A percentile compares a stretch with the other conserved stretches of the same genome.
Conservation (phyloP, 2,888 invertebrate species). For the Heteropelma amictum region DNA sequence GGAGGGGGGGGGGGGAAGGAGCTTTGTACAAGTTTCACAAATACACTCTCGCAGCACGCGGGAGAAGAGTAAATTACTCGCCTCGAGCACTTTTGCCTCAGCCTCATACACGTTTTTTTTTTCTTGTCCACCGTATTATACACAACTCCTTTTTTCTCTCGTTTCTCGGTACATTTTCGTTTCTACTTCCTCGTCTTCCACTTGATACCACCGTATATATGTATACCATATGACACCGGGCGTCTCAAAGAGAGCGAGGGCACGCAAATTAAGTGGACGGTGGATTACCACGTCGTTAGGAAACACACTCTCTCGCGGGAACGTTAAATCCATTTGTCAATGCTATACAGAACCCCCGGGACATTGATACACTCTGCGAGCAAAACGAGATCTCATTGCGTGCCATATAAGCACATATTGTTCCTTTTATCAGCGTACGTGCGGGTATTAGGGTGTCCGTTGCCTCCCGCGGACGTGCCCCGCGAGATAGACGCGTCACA, state of each 20-base stretch:
- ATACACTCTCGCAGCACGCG: slow-evolving; percentile 12
- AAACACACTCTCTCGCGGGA: slow-evolving; percentile 41
- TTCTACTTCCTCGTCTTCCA: background rate
- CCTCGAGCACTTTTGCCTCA: slow-evolving; percentile 21
- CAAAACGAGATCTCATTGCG: slow-evolving; percentile 41
- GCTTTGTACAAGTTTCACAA: slow-evolving; percentile 2
- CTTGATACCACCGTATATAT: slow-evolving; percentile 24
- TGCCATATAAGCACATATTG: background rate
- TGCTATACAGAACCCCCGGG: slow-evolving; percentile 43
- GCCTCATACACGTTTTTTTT: background rate
- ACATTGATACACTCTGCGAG: slow-evolving; percentile 55
- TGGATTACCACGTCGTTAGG: slow-evolving; percentile 53
- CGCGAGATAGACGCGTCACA: too few relatives aligned
- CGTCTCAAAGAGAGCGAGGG: slow-evolving; percentile 3
- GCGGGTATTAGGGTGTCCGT: background rate
- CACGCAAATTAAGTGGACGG: slow-evolving; percentile 53
- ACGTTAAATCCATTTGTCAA: slow-evolving; percentile 56
- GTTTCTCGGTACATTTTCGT: background rate
- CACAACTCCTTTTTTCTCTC: background rate
- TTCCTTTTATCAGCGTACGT: background rate
- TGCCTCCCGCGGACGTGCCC: too few relatives aligned
- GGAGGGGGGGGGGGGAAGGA: background rate
- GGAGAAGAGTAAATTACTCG: slow-evolving; percentile 41
- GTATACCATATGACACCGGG: slow-evolving; percentile 6
- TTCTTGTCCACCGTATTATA: background rate